Percentiles rank a stretch among this genome's conserved stretches.
Conservation (phyloP, 1,140 invertebrate species). For the Planococcus citri region DNA sequence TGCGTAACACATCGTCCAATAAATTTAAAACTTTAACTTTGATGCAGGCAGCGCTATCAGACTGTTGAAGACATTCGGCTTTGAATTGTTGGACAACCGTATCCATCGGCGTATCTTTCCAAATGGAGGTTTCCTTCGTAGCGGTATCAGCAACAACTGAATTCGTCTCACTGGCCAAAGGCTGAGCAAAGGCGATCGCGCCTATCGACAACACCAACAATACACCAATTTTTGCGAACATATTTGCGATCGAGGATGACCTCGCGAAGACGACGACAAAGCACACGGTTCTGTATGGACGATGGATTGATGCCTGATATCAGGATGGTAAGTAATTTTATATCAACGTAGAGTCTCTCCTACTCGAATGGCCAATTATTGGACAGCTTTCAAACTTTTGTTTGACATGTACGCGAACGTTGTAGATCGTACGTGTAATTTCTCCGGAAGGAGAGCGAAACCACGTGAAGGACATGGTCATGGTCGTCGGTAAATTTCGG, state of each 20-base stretch:
- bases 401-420: too few species aligned
- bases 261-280: background rate
- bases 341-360: background rate
- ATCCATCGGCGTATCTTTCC: slow-evolving; percentile 54
- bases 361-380: background rate
- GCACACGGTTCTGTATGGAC: too few species aligned
- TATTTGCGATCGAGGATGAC: background rate
- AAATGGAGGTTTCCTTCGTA: slow-evolving; percentile 28
- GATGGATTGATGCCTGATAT: background rate
- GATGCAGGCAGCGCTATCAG: slow-evolving; percentile 63
- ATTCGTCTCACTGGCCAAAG: too few species aligned
- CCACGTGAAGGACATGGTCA: background rate
- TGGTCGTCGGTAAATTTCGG: background rate
- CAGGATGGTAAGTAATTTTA: background rate
- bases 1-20: slow-evolving; percentile 59
- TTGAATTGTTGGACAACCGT: slow-evolving; percentile 57
- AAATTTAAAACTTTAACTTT: slow-evolving; percentile 65
- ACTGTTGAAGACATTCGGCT: slow-evolving; percentile 51
- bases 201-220: background rate
- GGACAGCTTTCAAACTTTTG: slow-evolving; percentile 10
- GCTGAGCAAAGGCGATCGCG: background rate
- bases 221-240: background rate
- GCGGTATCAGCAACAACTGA: too few species aligned
- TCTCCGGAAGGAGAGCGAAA: background rate
- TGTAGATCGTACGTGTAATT: background rate